These are phyloP conservation scores for Hymenopus coronatus DNA, from an alignment of 2,888 invertebrate genomes.

Conservation along the genomic window DNA sequence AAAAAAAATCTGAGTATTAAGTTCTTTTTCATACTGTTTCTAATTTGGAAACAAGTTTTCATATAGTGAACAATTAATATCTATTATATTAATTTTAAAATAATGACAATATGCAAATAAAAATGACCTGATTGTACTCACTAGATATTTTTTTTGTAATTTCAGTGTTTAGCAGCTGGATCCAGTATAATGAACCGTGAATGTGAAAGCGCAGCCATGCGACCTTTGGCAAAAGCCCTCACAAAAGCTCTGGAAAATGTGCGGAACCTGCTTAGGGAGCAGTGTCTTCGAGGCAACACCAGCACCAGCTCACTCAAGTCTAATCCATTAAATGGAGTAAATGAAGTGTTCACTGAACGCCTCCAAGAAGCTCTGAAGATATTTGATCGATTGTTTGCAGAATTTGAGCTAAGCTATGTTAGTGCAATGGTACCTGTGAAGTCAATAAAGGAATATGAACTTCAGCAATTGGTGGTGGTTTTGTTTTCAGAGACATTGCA, in stretches of 20 bases:
- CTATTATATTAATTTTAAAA: too few relatives aligned
- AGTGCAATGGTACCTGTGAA: constrained; percentile 99
- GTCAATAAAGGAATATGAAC: constrained; percentile 91
- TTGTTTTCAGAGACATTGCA: constrained; percentile 95
- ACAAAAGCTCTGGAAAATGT: constrained; percentile 95
- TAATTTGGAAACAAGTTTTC: too few relatives aligned
- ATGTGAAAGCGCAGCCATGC: constrained; percentile 91
- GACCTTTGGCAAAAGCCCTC: constrained; percentile 92
- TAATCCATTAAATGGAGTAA: constrained; percentile 33
- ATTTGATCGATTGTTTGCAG: constrained; percentile 92
- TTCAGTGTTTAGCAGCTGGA: constrained; percentile 92
- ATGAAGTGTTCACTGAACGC: constrained; percentile 43
- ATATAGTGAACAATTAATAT: too few relatives aligned
- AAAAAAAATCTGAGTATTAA: too few relatives aligned
- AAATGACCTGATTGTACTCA: not conserved
- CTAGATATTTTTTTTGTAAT: constrained; percentile 34
- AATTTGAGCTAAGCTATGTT: constrained; percentile 97
- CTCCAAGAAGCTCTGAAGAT: constrained; percentile 56
- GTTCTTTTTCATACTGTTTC: too few relatives aligned
- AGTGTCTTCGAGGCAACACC: constrained; percentile 65
- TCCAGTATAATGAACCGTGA: constrained; percentile 98
- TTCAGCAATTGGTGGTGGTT: constrained; percentile 94
- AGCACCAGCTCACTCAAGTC: constrained; percentile 51
- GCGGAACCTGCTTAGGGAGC: constrained; percentile 83
- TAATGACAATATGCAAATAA: too few relatives aligned